Percentiles rank a stretch among this genome's conserved stretches.
Evolutionary conservation across 64 coral and sea anemone genomes (phyloP).

Genomic region (Cladopsammia gracilis): DNA sequence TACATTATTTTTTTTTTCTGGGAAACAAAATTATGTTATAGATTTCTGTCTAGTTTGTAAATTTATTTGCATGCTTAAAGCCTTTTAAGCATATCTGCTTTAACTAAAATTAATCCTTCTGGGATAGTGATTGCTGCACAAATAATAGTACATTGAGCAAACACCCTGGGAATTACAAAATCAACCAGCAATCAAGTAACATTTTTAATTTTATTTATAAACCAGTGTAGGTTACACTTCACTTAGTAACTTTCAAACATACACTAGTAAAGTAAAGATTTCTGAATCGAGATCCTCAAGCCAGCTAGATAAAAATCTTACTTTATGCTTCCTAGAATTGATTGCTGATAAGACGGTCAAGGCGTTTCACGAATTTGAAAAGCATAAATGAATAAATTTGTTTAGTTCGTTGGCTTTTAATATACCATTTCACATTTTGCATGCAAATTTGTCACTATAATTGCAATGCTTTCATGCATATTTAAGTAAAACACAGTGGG

Average conservation of each 20-base stretch:
- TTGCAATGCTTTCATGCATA: not conserved
- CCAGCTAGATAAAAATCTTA: too few relatives aligned
- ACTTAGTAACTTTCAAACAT: too few relatives aligned
- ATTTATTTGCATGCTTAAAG: not conserved
- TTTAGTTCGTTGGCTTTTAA: not conserved
- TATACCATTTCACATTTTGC: not conserved
- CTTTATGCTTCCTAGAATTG: too few relatives aligned
- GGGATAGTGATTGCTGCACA: not conserved
- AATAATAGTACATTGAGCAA: conserved; percentile 4
- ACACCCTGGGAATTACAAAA: not conserved
- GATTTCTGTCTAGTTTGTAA: not conserved
- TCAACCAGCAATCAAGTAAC: not conserved
- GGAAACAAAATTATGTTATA: not conserved
- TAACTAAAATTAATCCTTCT: not conserved
- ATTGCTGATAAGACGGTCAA: too few relatives aligned
- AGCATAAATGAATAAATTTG: not conserved
- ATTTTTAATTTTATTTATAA: too few relatives aligned
- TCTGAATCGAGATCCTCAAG: too few relatives aligned
- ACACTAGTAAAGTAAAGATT: too few relatives aligned
- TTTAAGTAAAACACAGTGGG: not conserved
- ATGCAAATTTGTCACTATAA: not conserved
- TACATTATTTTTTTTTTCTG: not conserved
- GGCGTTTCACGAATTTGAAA: not conserved
- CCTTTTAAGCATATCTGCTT: conserved; percentile 19
- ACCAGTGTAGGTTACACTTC: too few relatives aligned